phyloP scores from a whole-genome alignment of 2,797 vertebrate species.

The Sebastes steindachneri region DNA sequence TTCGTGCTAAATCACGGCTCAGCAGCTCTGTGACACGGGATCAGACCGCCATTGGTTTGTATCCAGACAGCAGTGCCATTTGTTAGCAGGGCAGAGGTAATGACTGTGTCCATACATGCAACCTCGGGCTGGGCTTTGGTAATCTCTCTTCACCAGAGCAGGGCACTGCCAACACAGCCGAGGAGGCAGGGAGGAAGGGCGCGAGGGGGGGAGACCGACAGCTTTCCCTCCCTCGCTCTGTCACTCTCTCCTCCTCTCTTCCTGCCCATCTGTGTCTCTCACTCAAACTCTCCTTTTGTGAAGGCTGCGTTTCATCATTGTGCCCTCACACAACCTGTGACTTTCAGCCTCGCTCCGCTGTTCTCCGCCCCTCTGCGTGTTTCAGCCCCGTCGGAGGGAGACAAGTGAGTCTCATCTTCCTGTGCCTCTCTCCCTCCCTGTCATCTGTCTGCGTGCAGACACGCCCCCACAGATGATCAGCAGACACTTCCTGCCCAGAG shows the following conservation, averaged over 20 bases:
- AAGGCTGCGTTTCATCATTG: conserved; percentile 50
- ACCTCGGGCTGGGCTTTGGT: conserved; percentile 77
- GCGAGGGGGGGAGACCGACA: conserved; percentile 48
- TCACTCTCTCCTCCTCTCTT: conserved; percentile 63
- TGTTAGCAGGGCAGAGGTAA: conserved; percentile 74
- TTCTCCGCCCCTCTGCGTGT: conserved; percentile 41
- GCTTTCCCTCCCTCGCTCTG: conserved; percentile 65
- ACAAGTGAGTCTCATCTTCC: conserved; percentile 38
- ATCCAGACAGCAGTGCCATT: conserved; percentile 59
- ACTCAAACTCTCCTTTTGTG: conserved; percentile 58
- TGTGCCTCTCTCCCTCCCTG: conserved; percentile 15
- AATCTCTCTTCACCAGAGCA: conserved; percentile 79
- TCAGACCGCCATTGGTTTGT: conserved; percentile 33
- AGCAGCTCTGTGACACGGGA: conserved; percentile 6
- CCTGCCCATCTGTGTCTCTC: conserved; percentile 75
- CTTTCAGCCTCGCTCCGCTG: conserved; percentile 37
- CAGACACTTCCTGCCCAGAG: conserved; percentile 72
- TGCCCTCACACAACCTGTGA: conserved; percentile 68
- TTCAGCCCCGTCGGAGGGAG: conserved; percentile 6
- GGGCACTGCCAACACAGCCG: conserved; percentile 64
- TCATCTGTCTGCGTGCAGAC: conserved; percentile 61
- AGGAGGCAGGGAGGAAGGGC: conserved; percentile 40
- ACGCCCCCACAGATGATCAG: conserved; percentile 78
- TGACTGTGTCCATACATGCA: conserved; percentile 75
- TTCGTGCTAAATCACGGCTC: conserved; percentile 59